Conservation (phyloP, 2,113 vertebrate species). For the Alectura lathami region DNA sequence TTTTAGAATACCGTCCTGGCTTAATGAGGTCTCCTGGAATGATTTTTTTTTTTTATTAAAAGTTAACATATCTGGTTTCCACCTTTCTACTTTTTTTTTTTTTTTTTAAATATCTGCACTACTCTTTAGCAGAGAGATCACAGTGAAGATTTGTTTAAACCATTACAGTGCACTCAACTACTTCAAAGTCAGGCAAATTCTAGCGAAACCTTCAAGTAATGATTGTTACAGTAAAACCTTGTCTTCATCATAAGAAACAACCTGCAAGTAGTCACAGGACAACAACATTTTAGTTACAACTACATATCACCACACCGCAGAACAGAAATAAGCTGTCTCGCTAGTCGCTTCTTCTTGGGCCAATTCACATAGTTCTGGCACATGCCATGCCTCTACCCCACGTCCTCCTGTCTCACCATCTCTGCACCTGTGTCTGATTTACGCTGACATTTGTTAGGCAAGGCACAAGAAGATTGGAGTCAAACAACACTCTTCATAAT, state of each 20-base stretch:
- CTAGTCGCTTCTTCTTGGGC: not conserved
- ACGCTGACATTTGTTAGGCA: not conserved
- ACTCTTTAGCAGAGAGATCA: not conserved
- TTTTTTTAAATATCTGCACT: not conserved
- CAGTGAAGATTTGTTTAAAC: not conserved
- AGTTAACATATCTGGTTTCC: constrained; percentile 56
- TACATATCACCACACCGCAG: not conserved
- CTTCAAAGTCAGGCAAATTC: constrained; percentile 46
- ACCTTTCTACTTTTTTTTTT: constrained; percentile 35
- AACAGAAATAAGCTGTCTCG: not conserved
- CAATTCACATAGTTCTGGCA: not conserved
- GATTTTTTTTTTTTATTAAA: constrained; percentile 73
- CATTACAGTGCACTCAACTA: constrained; percentile 25
- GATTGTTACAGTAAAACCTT: not conserved
- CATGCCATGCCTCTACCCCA: rapidly evolving
- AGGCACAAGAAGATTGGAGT: not conserved
- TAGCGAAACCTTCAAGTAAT: constrained; percentile 33
- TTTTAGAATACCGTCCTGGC: constrained; percentile 70
- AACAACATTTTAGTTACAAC: not conserved
- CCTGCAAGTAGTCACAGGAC: not conserved
- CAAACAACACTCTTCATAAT: not conserved
- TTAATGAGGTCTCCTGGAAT: constrained; percentile 76
- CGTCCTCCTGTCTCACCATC: not conserved
- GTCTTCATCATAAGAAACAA: not conserved
- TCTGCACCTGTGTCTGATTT: not conserved